phyloP scores from a whole-genome alignment of 1,140 invertebrate species.

The Panagrolaimus sp. region DNA sequence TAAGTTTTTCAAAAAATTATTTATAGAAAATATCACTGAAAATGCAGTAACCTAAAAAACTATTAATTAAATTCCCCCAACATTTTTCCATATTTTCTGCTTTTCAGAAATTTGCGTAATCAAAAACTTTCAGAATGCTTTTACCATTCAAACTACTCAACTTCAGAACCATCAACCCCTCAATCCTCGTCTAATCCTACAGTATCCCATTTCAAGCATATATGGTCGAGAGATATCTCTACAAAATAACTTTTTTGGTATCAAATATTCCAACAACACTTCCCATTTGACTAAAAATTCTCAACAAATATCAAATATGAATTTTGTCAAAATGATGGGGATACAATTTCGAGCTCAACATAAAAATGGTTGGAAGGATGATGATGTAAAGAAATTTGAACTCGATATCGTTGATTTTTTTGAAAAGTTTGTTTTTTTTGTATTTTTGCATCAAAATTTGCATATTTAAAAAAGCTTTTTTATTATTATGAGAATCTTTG shows the following conservation, averaged over 20 bases:
- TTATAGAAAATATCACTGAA: background rate
- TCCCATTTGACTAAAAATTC: background rate
- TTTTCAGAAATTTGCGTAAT: background rate
- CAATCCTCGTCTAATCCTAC: conserved; percentile 18
- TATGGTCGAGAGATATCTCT: background rate
- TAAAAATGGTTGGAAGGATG: conserved; percentile 28
- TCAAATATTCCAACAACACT: background rate
- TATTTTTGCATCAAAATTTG: conserved; percentile 19
- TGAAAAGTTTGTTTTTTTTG: conserved; percentile 21
- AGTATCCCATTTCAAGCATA: background rate
- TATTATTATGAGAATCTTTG: too few relatives aligned
- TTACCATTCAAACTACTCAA: conserved; percentile 20
- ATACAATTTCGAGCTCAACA: conserved; percentile 37
- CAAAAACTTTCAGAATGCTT: background rate
- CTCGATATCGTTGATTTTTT: conserved; percentile 35
- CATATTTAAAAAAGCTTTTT: conserved; percentile 22
- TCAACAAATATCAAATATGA: conserved; percentile 16
- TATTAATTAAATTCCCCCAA: background rate
- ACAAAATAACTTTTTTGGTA: conserved; percentile 21
- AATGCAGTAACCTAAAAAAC: background rate
- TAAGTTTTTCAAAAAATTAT: background rate
- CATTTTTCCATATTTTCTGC: background rate
- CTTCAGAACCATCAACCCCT: conserved; percentile 9
- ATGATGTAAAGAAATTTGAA: conserved; percentile 34
- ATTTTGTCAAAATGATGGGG: conserved; percentile 23